A percentile compares a stretch with the other conserved stretches of the same genome.
phyloP scores from a whole-genome alignment of 37 sponge, comb jelly and placozoan species.

The Tethya wilhelma region DNA sequence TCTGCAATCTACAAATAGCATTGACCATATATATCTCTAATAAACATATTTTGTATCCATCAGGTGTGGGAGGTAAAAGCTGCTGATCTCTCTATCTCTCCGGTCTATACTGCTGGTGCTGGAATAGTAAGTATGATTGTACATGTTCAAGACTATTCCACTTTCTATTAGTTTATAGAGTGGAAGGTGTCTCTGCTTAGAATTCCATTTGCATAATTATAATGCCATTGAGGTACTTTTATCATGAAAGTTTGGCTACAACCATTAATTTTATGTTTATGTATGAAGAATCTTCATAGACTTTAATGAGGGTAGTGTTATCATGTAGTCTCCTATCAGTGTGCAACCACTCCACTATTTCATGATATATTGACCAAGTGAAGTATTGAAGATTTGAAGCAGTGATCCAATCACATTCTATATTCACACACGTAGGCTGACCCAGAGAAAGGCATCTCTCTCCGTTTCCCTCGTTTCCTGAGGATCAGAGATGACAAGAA shows the following conservation, averaged over 20 bases:
- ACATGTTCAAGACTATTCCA: neutral
- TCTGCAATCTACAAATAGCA: neutral
- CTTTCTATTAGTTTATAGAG: constrained; percentile 4
- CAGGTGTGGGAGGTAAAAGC: constrained; percentile 99
- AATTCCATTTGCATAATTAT: neutral
- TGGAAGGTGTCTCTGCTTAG: too few species aligned
- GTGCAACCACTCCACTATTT: too few species aligned
- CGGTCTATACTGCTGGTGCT: constrained; percentile 91
- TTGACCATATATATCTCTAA: neutral
- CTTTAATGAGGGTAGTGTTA: too few species aligned
- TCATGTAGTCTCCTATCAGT: too few species aligned
- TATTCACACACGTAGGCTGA: constrained; percentile 78
- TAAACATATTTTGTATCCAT: neutral
- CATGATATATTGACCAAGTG: too few species aligned
- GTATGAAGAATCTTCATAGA: too few species aligned
- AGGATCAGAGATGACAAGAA: constrained; percentile 94
- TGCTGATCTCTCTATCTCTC: constrained; percentile 97
- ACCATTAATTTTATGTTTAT: too few species aligned
- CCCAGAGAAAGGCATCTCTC: constrained; percentile 95
- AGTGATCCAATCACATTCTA: neutral
- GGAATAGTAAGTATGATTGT: constrained; percentile 71
- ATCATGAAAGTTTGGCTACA: neutral
- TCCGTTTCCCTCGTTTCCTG: constrained; percentile 97
- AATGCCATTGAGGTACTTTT: neutral
- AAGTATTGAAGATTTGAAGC: too few species aligned